phyloP scores from a whole-genome alignment of 2,797 vertebrate species.

The Coracias cyanogaster region DNA sequence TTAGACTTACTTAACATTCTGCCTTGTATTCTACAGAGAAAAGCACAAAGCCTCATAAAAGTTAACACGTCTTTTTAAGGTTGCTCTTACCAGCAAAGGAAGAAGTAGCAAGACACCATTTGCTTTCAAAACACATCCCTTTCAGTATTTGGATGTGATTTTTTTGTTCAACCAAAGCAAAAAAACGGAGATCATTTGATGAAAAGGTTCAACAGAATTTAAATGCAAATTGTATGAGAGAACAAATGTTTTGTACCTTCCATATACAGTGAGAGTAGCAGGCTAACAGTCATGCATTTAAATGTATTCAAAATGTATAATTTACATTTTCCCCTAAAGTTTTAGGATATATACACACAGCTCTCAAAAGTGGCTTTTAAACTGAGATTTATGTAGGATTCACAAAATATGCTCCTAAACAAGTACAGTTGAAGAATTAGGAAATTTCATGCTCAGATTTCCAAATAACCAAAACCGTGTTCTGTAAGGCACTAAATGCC shows the following conservation, averaged over 20 bases:
- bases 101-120: background rate
- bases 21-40: background rate
- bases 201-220: background rate
- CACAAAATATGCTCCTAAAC: background rate
- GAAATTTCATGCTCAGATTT: background rate
- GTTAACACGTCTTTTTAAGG: background rate
- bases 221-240: background rate
- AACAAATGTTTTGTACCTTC: background rate
- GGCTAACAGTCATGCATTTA: background rate
- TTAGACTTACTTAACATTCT: background rate
- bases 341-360: background rate
- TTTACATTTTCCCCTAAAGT: background rate
- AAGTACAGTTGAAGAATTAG: background rate
- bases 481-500: background rate
- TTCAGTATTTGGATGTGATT: background rate
- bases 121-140: background rate
- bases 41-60: background rate
- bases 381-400: background rate
- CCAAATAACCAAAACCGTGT: background rate
- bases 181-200: background rate
- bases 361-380: background rate
- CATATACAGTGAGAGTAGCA: background rate
- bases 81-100: background rate
- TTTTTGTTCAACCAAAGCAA: background rate
- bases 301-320: background rate